Percentiles rank a stretch among this genome's conserved stretches.
Conservation (phyloP, 2,888 invertebrate genomes). For the Anoncus sp. region DNA sequence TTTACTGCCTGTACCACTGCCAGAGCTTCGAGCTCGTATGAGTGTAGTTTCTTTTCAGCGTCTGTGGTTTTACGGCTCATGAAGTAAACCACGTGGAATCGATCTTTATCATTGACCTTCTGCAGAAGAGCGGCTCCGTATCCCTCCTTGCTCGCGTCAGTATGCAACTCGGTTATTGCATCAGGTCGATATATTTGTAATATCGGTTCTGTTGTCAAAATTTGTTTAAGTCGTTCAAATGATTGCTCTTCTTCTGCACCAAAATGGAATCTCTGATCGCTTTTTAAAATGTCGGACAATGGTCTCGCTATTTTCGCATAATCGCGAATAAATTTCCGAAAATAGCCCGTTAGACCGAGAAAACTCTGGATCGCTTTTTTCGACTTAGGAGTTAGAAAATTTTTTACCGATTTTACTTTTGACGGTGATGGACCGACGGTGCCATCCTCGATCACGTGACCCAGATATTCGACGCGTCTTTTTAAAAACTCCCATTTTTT, state of each 20-base stretch:
- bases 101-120: slow-evolving; percentile 54
- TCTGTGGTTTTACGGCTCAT: slow-evolving; percentile 68
- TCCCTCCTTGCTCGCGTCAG: background rate
- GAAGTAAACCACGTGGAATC: slow-evolving; percentile 67
- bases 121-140: slow-evolving; percentile 70
- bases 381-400: slow-evolving; percentile 27
- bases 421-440: slow-evolving; percentile 21
- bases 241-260: slow-evolving; percentile 32
- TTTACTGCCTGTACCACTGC: slow-evolving; percentile 68
- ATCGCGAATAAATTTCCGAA: slow-evolving; percentile 58
- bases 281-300: slow-evolving; percentile 67
- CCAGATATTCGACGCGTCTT: slow-evolving; percentile 49
- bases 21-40: slow-evolving; percentile 66
- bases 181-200: slow-evolving; percentile 37
- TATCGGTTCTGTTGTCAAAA: slow-evolving; percentile 43
- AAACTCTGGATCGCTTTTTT: slow-evolving; percentile 56
- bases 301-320: slow-evolving; percentile 68
- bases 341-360: slow-evolving; percentile 61
- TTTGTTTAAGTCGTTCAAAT: slow-evolving; percentile 41
- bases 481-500: slow-evolving; percentile 58
- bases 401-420: too few species aligned
- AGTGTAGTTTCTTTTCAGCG: slow-evolving; percentile 68
- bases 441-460: slow-evolving; percentile 46
- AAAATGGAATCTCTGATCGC: slow-evolving; percentile 57
- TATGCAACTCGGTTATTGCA: slow-evolving; percentile 33